Percentiles rank a stretch among this genome's conserved stretches.
Evolutionary conservation across 2,888 invertebrate species (phyloP).

Genomic region (Lydus trimaculatus): DNA sequence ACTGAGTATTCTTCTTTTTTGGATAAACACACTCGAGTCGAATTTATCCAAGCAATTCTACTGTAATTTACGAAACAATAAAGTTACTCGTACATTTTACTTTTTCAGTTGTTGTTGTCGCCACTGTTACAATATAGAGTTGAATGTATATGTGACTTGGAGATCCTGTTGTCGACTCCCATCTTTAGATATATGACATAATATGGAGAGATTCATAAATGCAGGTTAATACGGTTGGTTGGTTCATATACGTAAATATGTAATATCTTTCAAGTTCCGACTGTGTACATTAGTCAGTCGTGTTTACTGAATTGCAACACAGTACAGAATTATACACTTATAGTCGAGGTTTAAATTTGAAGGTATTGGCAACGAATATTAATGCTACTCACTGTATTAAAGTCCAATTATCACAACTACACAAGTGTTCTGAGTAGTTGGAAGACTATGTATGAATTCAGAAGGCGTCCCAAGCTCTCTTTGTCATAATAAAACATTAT

Average conservation of each 20-base stretch:
- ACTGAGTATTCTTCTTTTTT: background rate
- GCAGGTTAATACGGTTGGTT: background rate
- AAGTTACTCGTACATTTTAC: background rate
- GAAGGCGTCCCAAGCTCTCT: background rate
- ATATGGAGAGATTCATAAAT: background rate
- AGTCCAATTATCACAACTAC: background rate
- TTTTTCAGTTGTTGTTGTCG: background rate
- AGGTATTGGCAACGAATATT: background rate
- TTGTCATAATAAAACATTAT: background rate
- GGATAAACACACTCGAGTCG: background rate
- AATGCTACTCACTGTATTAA: background rate
- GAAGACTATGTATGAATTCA: background rate
- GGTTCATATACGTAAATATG: background rate
- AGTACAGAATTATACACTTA: constrained; percentile 24
- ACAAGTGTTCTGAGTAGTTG: background rate
- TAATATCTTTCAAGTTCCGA: constrained; percentile 7
- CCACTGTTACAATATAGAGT: background rate
- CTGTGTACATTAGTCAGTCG: constrained; percentile 11
- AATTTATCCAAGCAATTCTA: background rate
- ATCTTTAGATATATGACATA: background rate
- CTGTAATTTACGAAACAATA: constrained; percentile 5
- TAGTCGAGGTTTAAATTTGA: constrained; percentile 21
- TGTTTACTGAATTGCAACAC: constrained; percentile 23
- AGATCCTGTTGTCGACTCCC: background rate
- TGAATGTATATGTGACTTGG: background rate